Percentiles rank a stretch among this genome's conserved stretches.
These are phyloP conservation scores for Pandemis corylana DNA, from an alignment of 2,888 invertebrate species.

Conservation along the genomic window DNA sequence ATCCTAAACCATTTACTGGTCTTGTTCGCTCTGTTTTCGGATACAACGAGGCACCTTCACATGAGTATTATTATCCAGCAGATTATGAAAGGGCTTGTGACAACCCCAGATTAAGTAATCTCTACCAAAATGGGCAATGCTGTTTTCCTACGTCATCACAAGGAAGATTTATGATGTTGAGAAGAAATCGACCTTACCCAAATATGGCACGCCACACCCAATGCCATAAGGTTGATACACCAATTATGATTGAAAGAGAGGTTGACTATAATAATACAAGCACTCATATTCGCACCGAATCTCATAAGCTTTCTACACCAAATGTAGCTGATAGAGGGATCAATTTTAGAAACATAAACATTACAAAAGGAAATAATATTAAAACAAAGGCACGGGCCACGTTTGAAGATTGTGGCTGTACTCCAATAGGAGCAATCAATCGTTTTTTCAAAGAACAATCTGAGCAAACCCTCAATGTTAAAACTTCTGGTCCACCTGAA, in stretches of 20 bases:
- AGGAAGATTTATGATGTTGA: constrained; percentile 53
- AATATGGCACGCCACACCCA: not conserved
- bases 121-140: constrained; percentile 47
- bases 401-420: not conserved
- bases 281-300: not conserved
- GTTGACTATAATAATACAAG: not conserved
- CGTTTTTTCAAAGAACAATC: constrained; percentile 33
- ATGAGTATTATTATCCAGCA: not conserved
- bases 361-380: not conserved
- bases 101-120: not conserved
- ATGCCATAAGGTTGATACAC: not conserved
- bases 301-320: not conserved
- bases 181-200: constrained; percentile 47
- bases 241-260: not conserved
- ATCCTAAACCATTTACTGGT: not conserved
- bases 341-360: not conserved
- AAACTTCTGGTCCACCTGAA: not conserved
- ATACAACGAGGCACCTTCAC: not conserved
- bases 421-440: not conserved
- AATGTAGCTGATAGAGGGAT: not conserved
- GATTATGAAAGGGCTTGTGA: not conserved
- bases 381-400: not conserved
- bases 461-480: not conserved
- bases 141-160: constrained; percentile 63
- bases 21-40: not conserved